Base-by-base conservation (phyloP, 2,888 invertebrate species). In the Notocelia uddmanniana region DNA sequence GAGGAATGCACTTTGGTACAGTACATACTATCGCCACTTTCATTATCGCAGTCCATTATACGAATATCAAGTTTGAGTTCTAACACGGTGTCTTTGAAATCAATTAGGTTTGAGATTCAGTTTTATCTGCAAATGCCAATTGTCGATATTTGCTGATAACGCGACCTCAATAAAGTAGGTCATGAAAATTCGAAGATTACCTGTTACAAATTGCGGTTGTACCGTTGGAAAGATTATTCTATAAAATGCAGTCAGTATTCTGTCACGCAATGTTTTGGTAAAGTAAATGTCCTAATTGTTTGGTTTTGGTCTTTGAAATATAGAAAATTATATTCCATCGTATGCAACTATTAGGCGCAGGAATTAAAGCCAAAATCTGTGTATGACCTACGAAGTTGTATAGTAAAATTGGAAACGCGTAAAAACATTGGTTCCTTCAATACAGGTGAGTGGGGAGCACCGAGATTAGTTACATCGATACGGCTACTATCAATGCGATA, bases 381-480 rank as follows among this genome's bases (percentile, higher is more conserved):
- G 15, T n/a, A n/a, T 45, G 45, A 31, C 21, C 8, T 1, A 19
- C n/a, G 5, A 63, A 23, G 31, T 26, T 11, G 15, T n/a, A 60
- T 21, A 54, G 23, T 13, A 54, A 54, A 37, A 41, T 41, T 66
- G 0, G 37, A 31, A 45, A 18, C 31, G 10, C n/a, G 15, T 23
- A 37, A 55, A 72, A 50, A 66, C 34, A 57, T 57, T 37, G 48
- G 21, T 48, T 34, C 62, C 23, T 18, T 37, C 21, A 79, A 81
- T 83, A 81, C 81, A 82, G 80, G 80, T 78, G 78, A 80, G 77
- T 48, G 75, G 78, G 78, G 57, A 60, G 66, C 45, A 37, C 50
- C 78, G 75, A 82, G 84, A 83, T 85, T 84, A 83, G 76, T 78
- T 79, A 79, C 82, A 84, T 83, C 82, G 72, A 76, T 76, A 75